Conservation (phyloP, 2,113 vertebrate species). For the Kryptolebias marmoratus region DNA sequence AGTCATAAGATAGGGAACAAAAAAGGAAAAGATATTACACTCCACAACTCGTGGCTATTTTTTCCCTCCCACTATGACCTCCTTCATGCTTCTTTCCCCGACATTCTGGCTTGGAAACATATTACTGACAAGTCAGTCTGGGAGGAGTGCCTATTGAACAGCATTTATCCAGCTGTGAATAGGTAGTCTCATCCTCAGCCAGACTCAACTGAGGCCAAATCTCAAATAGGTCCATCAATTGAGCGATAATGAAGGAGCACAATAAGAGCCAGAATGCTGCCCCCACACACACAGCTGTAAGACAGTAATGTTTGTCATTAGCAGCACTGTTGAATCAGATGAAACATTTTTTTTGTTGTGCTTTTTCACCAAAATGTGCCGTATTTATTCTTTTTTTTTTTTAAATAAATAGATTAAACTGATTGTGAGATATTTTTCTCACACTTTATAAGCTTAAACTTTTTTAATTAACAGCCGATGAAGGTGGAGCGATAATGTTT, state of each 20-base stretch:
- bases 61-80: slow-evolving; percentile 31
- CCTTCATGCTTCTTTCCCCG: slow-evolving; percentile 20
- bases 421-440: not conserved
- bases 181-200: slow-evolving; percentile 48
- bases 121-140: slow-evolving; percentile 71
- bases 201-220: slow-evolving; percentile 56
- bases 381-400: too few species aligned
- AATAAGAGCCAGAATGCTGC: slow-evolving; percentile 52
- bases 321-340: slow-evolving; percentile 9
- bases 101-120: slow-evolving; percentile 47
- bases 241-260: slow-evolving; percentile 63
- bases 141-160: slow-evolving; percentile 63
- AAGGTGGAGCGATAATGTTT: too few species aligned
- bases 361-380: slow-evolving; percentile 4
- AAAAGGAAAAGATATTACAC: slow-evolving; percentile 36
- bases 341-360: slow-evolving; percentile 4
- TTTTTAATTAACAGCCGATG: not conserved
- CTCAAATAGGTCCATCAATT: slow-evolving; percentile 69
- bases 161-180: slow-evolving; percentile 70
- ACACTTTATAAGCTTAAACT: not conserved
- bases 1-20: slow-evolving; percentile 25
- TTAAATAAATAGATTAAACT: not conserved
- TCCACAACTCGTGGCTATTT: slow-evolving; percentile 37
- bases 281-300: slow-evolving; percentile 35
- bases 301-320: slow-evolving; percentile 42